Conservation (phyloP, 2,888 invertebrate genomes). For the Harpalus rubripes region DNA sequence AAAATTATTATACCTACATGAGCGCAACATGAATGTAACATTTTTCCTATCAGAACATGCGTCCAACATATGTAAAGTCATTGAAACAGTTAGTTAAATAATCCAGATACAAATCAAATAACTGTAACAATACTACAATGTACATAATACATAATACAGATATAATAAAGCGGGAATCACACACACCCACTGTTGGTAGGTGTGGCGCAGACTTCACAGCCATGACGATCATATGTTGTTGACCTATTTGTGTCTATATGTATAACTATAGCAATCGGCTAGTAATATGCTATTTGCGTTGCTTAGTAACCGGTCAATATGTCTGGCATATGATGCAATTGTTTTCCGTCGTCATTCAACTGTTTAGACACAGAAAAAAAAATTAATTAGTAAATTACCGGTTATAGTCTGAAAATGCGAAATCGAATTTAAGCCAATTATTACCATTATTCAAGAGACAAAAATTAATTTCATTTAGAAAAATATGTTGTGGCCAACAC, state of each 20-base stretch:
- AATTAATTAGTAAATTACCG: not conserved
- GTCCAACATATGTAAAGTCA: not conserved
- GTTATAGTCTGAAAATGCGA: not conserved
- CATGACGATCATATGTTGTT: not conserved
- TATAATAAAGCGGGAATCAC: slow-evolving; percentile 6
- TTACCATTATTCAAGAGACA: too few species aligned
- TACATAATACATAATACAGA: slow-evolving; percentile 31
- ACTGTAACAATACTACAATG: slow-evolving; percentile 39
- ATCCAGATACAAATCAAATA: slow-evolving; percentile 18
- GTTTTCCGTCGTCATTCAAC: not conserved
- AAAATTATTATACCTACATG: too few species aligned
- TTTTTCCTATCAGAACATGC: not conserved
- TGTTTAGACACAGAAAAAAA: not conserved
- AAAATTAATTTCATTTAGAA: too few species aligned
- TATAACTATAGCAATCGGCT: not conserved
- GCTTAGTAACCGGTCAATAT: not conserved
- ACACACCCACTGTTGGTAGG: slow-evolving; percentile 19
- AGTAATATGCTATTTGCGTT: not conserved
- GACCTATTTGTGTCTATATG: not conserved
- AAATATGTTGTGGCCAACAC: too few species aligned
- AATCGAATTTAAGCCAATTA: too few species aligned
- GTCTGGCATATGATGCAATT: not conserved
- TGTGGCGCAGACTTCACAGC: not conserved
- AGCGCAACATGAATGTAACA: not conserved
- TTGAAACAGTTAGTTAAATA: slow-evolving; percentile 9